A percentile compares a stretch with the other conserved stretches of the same genome.
These are phyloP conservation scores for Sialia sialis DNA, from an alignment of 2,113 vertebrate species.

Conservation along the genomic window DNA sequence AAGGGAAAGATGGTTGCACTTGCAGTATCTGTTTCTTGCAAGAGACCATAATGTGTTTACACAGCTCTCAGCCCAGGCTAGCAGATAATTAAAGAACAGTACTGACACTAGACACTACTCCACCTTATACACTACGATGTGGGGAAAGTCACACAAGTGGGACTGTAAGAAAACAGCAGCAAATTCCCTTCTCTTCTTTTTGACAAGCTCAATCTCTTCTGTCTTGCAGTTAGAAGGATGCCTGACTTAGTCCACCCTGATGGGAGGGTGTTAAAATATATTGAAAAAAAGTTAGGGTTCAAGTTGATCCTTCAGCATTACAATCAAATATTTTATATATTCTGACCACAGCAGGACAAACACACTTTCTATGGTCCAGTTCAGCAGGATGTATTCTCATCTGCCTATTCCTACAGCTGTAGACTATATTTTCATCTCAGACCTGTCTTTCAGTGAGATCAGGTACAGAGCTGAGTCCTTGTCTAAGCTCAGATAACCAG, in stretches of 20 bases:
- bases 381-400: neutral
- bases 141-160: neutral
- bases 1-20: conserved; percentile 15
- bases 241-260: neutral
- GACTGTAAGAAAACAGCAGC: neutral
- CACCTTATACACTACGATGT: neutral
- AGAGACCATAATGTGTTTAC: conserved; percentile 40
- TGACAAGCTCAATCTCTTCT: neutral
- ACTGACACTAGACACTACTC: neutral
- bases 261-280: neutral
- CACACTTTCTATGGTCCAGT: neutral
- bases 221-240: neutral
- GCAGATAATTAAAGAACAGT: conserved; percentile 2
- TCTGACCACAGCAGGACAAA: neutral
- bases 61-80: conserved; percentile 19
- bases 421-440: neutral
- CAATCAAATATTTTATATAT: neutral
- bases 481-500: neutral
- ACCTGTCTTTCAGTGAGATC: neutral
- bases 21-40: conserved; percentile 47
- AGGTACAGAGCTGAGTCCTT: neutral
- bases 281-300: neutral
- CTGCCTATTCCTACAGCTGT: neutral
- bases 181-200: neutral
- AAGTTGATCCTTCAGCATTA: neutral